Conservation (phyloP, 1,140 invertebrate genomes). For the Odontomachus brunneus region DNA sequence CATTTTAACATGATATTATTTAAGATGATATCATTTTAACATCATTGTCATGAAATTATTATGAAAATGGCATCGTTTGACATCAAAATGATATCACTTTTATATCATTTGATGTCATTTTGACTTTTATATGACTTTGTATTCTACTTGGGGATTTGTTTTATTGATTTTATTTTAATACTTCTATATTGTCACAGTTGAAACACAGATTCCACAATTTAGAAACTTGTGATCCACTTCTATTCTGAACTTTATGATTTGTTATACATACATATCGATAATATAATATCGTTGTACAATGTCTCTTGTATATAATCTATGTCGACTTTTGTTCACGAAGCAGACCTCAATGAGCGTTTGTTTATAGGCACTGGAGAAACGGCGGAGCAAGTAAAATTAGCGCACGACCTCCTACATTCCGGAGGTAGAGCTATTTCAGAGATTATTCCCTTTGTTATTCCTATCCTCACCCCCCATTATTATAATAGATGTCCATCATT, state of each 20-base stretch:
- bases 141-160: too few relatives aligned
- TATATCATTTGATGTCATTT: too few relatives aligned
- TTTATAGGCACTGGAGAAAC: slow-evolving; percentile 89
- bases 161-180: too few relatives aligned
- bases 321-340: background rate
- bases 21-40: too few relatives aligned
- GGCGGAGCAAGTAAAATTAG: slow-evolving; percentile 92
- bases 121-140: too few relatives aligned
- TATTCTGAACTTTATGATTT: background rate
- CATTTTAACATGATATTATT: too few relatives aligned
- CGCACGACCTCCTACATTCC: slow-evolving; percentile 94
- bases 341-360: slow-evolving; percentile 52
- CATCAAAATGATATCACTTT: too few relatives aligned
- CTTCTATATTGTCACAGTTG: too few relatives aligned
- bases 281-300: too few relatives aligned
- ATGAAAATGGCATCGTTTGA: too few relatives aligned
- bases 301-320: background rate
- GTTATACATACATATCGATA: background rate
- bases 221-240: background rate
- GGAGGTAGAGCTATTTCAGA: slow-evolving; percentile 87
- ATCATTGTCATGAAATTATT: too few relatives aligned
- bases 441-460: slow-evolving; percentile 31
- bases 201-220: too few relatives aligned
- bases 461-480: background rate
- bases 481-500: background rate